Percentiles rank a stretch among this genome's conserved stretches.
These are phyloP conservation scores for Corythornis cristatus DNA, from an alignment of 2,113 vertebrate species.

Conservation along the genomic window DNA sequence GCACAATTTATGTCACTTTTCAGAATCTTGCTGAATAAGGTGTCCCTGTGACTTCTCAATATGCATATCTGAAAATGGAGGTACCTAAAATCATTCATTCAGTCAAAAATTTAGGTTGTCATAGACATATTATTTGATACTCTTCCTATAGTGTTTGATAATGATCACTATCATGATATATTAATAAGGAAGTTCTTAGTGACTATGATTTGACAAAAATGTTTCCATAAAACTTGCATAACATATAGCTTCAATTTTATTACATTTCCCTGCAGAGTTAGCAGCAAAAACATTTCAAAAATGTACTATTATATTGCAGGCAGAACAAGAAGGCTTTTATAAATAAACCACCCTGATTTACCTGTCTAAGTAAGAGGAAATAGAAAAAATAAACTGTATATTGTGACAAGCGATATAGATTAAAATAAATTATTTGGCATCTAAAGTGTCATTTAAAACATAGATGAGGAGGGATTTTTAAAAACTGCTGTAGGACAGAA, in stretches of 20 bases:
- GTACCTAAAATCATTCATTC: not conserved
- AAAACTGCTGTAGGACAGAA: not conserved
- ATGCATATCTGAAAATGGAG: not conserved
- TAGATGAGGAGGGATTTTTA: constrained; percentile 4
- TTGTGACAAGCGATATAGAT: constrained; percentile 1
- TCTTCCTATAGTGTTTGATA: not conserved
- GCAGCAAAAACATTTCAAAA: not conserved
- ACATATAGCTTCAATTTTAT: constrained; percentile 35
- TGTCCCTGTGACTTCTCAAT: not conserved
- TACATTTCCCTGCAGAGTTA: not conserved
- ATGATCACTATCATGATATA: not conserved
- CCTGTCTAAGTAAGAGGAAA: constrained; percentile 21
- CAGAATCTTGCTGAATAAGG: not conserved
- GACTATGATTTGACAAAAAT: not conserved
- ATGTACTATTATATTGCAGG: not conserved
- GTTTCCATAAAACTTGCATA: constrained; percentile 22
- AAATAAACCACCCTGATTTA: constrained; percentile 34
- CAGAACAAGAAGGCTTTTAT: constrained; percentile 12
- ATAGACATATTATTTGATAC: not conserved
- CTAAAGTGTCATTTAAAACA: constrained; percentile 25
- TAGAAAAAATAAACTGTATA: constrained; percentile 4
- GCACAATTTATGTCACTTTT: not conserved
- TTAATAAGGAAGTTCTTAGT: not conserved
- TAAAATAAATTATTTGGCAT: constrained; percentile 18
- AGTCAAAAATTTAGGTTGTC: not conserved